Evolutionary conservation across 2,888 invertebrate genomes (phyloP), one percentile per base, ranked within the genome.

Genomic region (Endomychus coccineus): DNA sequence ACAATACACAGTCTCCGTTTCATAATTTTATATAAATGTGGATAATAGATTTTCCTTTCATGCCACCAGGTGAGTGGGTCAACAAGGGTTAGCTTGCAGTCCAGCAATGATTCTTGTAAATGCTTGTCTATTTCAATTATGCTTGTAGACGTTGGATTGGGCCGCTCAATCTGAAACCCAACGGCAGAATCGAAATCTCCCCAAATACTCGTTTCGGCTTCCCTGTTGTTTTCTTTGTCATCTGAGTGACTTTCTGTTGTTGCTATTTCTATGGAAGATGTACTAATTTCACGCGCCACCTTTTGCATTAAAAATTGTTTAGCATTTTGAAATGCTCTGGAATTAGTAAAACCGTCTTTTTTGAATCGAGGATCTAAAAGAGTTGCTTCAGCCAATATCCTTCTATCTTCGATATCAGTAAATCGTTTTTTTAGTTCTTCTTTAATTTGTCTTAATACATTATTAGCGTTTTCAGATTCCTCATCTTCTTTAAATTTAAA

Each of bases 331-430:
- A 12, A 11, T 23, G 24, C 11, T 5, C 13, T 12, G 11, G 13
- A 12, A 7, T 12, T 6, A 11, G 10, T 22, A 10, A 33, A 33
- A 4, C 33, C 25, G 14, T 13, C 25, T 3, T 33, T n/a, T 12
- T 33, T 29, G 16, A 28, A 12, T 35, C 28, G 27, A n/a, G 33
- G 2, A 16, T 33, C 25, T n/a, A 29, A 14, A 24, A 33, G 16
- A 5, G 33, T 33, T 10, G 23, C 24, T 15, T 33, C 23, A 5
- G 12, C 10, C n/a, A 33, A 13, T 14, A 24, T 13, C 14, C 4
- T 28, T 14, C 7, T 13, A 13, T 10, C 10, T 28, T 13, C n/a
- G 11, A 28, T 28, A 15, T n/a, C n/a, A n/a, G n/a, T n/a, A n/a
- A n/a, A n/a, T n/a, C n/a, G n/a, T n/a, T n/a, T n/a, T n/a, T n/a